Base-by-base conservation (phyloP, 2,888 invertebrate species). In the Sphaeridia pumilis region DNA sequence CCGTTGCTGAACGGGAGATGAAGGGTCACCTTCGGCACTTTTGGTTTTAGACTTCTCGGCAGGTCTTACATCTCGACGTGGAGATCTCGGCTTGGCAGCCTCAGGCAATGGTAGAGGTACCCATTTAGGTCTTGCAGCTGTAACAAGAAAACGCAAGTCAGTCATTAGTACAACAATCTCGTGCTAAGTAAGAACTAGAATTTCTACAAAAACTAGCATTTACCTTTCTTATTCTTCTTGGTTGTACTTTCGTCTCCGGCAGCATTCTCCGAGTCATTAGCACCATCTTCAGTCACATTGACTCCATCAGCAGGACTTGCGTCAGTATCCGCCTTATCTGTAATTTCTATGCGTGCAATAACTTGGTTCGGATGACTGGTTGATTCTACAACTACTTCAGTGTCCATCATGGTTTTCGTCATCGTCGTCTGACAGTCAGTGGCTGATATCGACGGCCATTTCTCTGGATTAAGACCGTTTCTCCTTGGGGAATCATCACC, bases 71-170 rank as follows among this genome's bases (percentile, higher is more conserved):
- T 52, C 45, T 41, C 44, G 41, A 34, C 55, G 44, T 31, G 45
- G 41, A 28, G 48, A 35, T 25, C 55, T 31, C 10, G 52, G 26
- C 31, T 57, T 59, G 7, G 53, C 49, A 22, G 54, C 20, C 80
- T 73, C 44, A 77, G 78, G 65, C 58, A 93, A 87, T 66, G 87
- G 87, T 55, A 93, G 73, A 0, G 90, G 92, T 54, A 89, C 83
- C 93, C 93, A 93, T 71, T 88, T 92, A 71, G 87, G 87, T 67
- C 78, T 78, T 44, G 72, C 72, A 24, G 70, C 75, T 38, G 20
- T 14, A 31, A 10, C 31, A 31, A 31, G 31, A 31, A 31, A 31
- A 10, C 31, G 14, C 14, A 41, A 41, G 17, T n/a, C n/a, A n/a
- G n/a, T n/a, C n/a, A n/a, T n/a, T n/a, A n/a, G n/a, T n/a, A n/a